Base-by-base conservation (phyloP, 2,797 vertebrate species). In the Spea hammondii region DNA sequence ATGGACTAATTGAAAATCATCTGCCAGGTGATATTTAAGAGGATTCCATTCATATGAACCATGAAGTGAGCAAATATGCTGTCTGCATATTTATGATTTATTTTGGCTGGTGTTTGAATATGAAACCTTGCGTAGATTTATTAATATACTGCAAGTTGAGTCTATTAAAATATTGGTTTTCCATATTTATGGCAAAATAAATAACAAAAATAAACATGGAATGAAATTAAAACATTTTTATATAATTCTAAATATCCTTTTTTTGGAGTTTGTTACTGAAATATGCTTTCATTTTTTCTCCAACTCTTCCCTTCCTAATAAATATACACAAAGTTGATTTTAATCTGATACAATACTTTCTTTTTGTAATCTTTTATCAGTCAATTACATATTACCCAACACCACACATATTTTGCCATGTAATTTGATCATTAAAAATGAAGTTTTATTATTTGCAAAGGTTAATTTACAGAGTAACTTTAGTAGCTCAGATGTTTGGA, bases 401-500 rank as follows among this genome's bases (percentile, higher is more conserved):
- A 32, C 32, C 32, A 32, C 2, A 32, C 32, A 32, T 3, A 32
- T 32, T 32, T 57, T 57, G 10, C 12, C 2, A 2, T 62, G 59
- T 11, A 13, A 59, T 59, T 11, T 62, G n/a, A 62, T 62, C 59
- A 62, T 62, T 32, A 62, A 51, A 53, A 64, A 69, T 69, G 12
- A 64, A 14, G 60, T 70, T 70, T 70, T 70, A 12, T 49, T 47
- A 54, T 62, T 69, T 50, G 13, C 49, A 50, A 59, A 76, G 73
- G 65, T 67, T 76, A 48, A 77, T 67, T 80, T 76, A 54, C 62
- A 54, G 49, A 72, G 65, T 57, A 77, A 59, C 47, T 69, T 74
- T 77, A 74, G 65, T 57, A 12, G 75, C 49, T 77, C 75, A 82
- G 79, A 82, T 82, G 80, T 65, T 82, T 74, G 64, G 74, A 82